A percentile compares a stretch with the other conserved stretches of the same genome.
Conservation (phyloP, 2,797 vertebrate genomes). For the Lutjanus campechanus region DNA sequence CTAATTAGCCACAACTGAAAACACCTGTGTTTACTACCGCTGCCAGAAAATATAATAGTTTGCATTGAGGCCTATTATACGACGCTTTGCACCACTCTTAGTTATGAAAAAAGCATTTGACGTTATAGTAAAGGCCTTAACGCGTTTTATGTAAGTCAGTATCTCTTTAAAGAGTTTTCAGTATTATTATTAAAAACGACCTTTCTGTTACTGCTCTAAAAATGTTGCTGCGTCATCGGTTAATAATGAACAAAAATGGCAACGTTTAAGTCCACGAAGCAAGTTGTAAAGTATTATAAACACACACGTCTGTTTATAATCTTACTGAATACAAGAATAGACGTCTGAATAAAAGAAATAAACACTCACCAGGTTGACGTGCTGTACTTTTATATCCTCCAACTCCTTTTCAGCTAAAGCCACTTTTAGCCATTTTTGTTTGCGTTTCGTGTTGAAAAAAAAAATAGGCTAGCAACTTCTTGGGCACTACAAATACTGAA, state of each 20-base stretch:
- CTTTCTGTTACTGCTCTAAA: not conserved
- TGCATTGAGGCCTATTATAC: no score
- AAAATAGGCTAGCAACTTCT: not conserved
- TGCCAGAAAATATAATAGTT: not conserved
- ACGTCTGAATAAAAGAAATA: not conserved
- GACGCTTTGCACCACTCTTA: not conserved
- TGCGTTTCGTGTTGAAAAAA: no score
- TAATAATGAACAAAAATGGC: not conserved
- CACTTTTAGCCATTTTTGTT: not conserved
- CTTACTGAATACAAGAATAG: not conserved
- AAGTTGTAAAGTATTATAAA: not conserved
- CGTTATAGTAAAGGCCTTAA: not conserved
- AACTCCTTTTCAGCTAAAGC: not conserved
- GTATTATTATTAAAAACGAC: not conserved
- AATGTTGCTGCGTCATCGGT: not conserved
- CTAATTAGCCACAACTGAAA: conserved; percentile 2
- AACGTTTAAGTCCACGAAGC: not conserved
- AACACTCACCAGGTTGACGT: not conserved
- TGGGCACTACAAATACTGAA: no score
- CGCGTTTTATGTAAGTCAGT: not conserved
- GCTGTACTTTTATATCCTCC: not conserved
- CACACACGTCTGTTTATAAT: not conserved
- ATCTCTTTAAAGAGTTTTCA: not conserved
- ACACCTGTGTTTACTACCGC: not conserved
- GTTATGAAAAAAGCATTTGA: not conserved